Conservation (phyloP, 1,140 invertebrate species). For the Conus ventricosus region DNA sequence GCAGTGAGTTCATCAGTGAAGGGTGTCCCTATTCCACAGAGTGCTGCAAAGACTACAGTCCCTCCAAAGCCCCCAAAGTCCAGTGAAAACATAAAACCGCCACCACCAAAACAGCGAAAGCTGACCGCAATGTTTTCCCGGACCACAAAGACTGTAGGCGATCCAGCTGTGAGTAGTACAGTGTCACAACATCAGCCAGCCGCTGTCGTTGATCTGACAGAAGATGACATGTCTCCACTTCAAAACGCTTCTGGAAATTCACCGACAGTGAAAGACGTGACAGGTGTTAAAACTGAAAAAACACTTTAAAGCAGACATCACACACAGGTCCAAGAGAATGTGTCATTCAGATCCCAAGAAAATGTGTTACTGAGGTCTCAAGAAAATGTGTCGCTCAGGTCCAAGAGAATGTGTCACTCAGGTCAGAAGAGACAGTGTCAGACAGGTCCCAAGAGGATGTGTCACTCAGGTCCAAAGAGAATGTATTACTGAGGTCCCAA, state of each 20-base stretch:
- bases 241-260: background rate
- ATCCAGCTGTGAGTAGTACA: background rate
- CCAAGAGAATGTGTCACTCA: no score
- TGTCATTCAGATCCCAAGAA: no score
- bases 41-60: background rate
- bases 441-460: no score
- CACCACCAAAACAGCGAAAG: slow-evolving; percentile 20
- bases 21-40: background rate
- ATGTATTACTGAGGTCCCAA: no score
- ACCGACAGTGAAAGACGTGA: background rate
- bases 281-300: background rate
- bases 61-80: background rate
- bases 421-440: no score
- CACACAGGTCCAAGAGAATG: background rate
- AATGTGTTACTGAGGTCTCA: no score
- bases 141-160: background rate
- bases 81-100: background rate
- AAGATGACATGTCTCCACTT: background rate
- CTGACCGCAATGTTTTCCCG: slow-evolving; percentile 22
- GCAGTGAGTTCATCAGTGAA: background rate
- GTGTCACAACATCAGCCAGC: background rate
- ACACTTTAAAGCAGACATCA: background rate
- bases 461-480: no score
- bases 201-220: background rate
- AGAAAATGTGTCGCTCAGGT: no score